Base-by-base conservation (phyloP, 1,140 invertebrate genomes). In the Panulirus ornatus region DNA sequence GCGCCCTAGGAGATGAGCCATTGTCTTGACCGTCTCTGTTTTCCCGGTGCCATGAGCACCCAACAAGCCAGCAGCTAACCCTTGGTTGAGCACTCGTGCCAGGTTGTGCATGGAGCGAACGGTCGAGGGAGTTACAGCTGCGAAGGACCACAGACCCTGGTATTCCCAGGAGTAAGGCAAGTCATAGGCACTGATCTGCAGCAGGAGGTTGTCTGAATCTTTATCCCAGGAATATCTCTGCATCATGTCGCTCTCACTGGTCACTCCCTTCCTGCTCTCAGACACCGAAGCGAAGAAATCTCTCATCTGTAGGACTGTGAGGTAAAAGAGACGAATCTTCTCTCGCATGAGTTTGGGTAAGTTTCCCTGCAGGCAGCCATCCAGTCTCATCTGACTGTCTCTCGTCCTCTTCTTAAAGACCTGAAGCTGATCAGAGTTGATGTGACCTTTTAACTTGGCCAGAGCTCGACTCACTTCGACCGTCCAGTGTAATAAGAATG, bases 151-250 rank as follows among this genome's bases (percentile, higher is more conserved):
- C 38, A 91, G 58, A 0, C 91, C 91, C 42, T 91, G 91, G 40
- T 91, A 91, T 63, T 91, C 86, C 91, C 91, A 91, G 3, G 86
- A 91, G 54, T 91, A 91, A 14, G 82, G 19, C 3, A 91, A 71
- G 8, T 84, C 78, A 40, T 42, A 71, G 30, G 38, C 14, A 5
- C 86, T 87, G 36, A 91, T 79, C 58, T 89, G 81, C 6, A 89
- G 71, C 42, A 91, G 30, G 40, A 91, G n/a, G 36, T 91, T 88
- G 54, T 89, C 91, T 5, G 91, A 38, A n/a, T 91, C 91, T 79
- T 91, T 91, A 19, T 89, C 88, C 73, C 76, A 71, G 16, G 82
- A 51, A 63, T 91, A 89, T 19, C 82, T 40, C 36, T 89, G n/a
- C 8, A 58, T 66, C 63, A 81, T 79, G n/a, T 84, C 84, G n/a